These are phyloP conservation scores for Ceratoteleas bidentatus DNA, from an alignment of 1,140 invertebrate genomes.

Conservation along the genomic window DNA sequence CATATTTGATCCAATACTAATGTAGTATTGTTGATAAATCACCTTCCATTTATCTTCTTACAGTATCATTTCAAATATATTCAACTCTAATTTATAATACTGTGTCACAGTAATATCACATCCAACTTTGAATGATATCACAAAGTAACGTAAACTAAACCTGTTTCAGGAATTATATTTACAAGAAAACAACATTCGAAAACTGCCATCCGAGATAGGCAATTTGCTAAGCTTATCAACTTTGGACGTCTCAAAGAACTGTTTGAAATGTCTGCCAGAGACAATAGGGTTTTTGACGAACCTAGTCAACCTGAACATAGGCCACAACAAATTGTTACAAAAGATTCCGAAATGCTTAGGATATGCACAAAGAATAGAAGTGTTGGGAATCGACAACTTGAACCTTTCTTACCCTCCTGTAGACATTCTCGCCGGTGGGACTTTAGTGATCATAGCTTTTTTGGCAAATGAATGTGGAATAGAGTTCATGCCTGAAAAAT, in stretches of 20 bases:
- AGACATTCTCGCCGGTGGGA: conserved; percentile 83
- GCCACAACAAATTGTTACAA: conserved; percentile 83
- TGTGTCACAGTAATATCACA: no score
- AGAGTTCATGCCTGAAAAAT: conserved; percentile 72
- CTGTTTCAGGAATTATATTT: conserved; percentile 84
- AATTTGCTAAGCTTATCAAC: conserved; percentile 84
- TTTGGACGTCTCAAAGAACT: conserved; percentile 88
- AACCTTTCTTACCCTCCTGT: conserved; percentile 84
- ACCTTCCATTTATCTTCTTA: no score
- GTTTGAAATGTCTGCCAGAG: conserved; percentile 85
- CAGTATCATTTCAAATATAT: no score
- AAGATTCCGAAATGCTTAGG: conserved; percentile 85
- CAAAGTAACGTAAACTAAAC: no score
- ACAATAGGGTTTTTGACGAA: conserved; percentile 84
- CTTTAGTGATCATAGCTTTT: conserved; percentile 86
- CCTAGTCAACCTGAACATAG: conserved; percentile 83
- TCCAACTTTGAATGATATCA: no score
- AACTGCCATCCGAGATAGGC: conserved; percentile 86
- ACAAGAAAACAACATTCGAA: conserved; percentile 84
- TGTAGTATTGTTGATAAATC: no score
- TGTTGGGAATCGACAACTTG: conserved; percentile 84
- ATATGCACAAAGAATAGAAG: conserved; percentile 82
- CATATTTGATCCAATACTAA: no score
- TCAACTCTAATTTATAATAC: no score
- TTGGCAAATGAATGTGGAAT: conserved; percentile 80